Evolutionary conservation across 1,140 invertebrate genomes (phyloP).

Genomic region (Marisa cornuarietis): DNA sequence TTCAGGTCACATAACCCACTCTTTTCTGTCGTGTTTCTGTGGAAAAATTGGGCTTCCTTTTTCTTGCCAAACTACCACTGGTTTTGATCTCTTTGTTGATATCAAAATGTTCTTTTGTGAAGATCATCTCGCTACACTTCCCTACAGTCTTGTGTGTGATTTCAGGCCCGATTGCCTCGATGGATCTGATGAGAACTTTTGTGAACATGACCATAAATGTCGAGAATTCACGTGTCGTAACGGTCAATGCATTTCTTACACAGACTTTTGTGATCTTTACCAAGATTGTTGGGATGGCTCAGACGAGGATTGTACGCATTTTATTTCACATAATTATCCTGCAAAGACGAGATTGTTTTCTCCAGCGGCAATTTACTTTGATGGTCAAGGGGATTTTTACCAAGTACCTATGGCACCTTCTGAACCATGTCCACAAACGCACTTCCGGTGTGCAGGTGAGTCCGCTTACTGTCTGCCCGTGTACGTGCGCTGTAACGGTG

Average conservation of each 20-base stretch:
- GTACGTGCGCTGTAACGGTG: conserved; percentile 19
- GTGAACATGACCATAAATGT: background rate
- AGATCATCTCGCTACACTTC: background rate
- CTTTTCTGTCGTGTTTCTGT: background rate
- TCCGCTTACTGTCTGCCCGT: background rate
- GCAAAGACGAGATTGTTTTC: background rate
- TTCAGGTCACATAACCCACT: background rate
- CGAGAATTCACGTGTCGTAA: background rate
- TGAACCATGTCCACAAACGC: conserved; percentile 3
- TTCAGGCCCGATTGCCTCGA: conserved; percentile 16
- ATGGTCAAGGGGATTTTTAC: background rate
- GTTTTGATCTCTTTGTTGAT: no score
- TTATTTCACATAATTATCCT: background rate
- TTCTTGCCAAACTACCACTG: background rate
- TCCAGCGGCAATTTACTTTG: background rate
- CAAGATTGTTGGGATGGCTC: conserved; percentile 16
- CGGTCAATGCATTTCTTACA: conserved; percentile 1
- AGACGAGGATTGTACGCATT: conserved; percentile 3
- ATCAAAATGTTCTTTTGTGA: conserved; percentile 2
- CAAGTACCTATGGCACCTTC: background rate
- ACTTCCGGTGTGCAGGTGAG: conserved; percentile 8
- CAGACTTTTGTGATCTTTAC: background rate
- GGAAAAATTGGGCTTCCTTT: background rate
- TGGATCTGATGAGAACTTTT: conserved; percentile 14
- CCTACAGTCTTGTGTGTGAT: conserved; percentile 14